Base-by-base conservation (phyloP, 1,140 invertebrate species). In the Diachasmimorpha longicaudata region DNA sequence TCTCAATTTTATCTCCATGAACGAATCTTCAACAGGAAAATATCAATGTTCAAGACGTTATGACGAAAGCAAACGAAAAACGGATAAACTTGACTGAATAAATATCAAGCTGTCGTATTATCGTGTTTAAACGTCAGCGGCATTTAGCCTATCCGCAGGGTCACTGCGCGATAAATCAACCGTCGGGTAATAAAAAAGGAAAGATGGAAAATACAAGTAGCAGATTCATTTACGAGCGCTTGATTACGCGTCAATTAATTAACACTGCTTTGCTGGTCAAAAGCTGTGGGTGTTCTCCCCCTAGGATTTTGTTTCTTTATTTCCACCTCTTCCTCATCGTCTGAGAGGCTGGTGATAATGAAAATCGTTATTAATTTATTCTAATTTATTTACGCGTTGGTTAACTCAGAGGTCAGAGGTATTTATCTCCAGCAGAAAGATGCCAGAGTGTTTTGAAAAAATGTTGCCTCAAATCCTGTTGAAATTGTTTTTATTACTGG, bases 221-320 rank as follows among this genome's bases (percentile, higher is more conserved):
- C 58, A n/a, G 19, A 19, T 37, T 73, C 68, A 72, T 63, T 78
- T 75, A 81, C 79, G 78, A 79, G 37, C 72, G 58, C 77, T 79
- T 79, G 81, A 81, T 83, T 78, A 79, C 77, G 46, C 58, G 75
- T 80, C 77, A 67, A 83, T 81, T 80, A 73, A 77, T 77, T 77
- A 72, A 72, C 70, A 72, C 75, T 67, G 63, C 39, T 8, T 70
- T 37, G 75, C 63, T 71, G 72, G 70, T 66, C 55, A 19, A 55
- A 76, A 46, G 37, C 36, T 63, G 21, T 23, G 23, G 13, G 48
- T 25, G 21, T 63, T 25, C 58, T 25, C 23, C 58, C 75, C 77
- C 68, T 77, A 75, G 72, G 71, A 76, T 72, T 72, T 78, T 79
- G 78, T 63, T 73, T 72, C n/a, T 78, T 80, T 52, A 77, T 80